Evolutionary conservation across 2,797 vertebrate species (phyloP).

Genomic region (Harpagifer antarcticus): DNA sequence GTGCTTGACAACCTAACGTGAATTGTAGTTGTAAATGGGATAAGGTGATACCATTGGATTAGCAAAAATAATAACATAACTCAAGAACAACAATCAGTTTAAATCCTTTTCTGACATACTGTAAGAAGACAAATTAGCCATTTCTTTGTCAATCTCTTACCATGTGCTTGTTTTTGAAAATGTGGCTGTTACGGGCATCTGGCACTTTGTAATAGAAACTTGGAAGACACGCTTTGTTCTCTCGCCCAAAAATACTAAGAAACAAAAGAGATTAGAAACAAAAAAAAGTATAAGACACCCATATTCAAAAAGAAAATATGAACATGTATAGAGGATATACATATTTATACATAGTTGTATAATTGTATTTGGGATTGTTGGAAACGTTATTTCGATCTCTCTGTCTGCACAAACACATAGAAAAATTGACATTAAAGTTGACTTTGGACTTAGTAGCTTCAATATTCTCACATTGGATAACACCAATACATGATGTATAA

Average conservation of each 20-base stretch:
- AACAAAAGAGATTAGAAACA: constrained; percentile 2
- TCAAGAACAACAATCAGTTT: constrained; percentile 1
- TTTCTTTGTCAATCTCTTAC: constrained; percentile 57
- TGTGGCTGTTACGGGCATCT: constrained; percentile 82
- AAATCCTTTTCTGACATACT: neutral
- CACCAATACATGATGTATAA: neutral
- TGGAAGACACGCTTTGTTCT: constrained; percentile 14
- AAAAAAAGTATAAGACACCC: neutral
- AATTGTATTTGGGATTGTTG: too few relatives aligned
- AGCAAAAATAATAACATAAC: neutral
- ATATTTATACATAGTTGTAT: too few relatives aligned
- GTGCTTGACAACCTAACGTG: neutral
- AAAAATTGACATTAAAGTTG: too few relatives aligned
- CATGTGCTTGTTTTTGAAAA: constrained; percentile 74
- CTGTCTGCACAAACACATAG: too few relatives aligned
- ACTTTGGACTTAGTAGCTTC: neutral
- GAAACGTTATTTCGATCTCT: too few relatives aligned
- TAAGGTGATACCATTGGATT: neutral
- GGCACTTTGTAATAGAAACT: constrained; percentile 73
- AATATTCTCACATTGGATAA: neutral
- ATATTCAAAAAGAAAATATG: neutral
- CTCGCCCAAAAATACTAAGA: constrained; percentile 17
- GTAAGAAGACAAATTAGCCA: neutral
- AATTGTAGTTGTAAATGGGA: neutral
- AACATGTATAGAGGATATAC: too few relatives aligned